Conservation (phyloP, 1,140 invertebrate genomes). For the Phthorimaea operculella region DNA sequence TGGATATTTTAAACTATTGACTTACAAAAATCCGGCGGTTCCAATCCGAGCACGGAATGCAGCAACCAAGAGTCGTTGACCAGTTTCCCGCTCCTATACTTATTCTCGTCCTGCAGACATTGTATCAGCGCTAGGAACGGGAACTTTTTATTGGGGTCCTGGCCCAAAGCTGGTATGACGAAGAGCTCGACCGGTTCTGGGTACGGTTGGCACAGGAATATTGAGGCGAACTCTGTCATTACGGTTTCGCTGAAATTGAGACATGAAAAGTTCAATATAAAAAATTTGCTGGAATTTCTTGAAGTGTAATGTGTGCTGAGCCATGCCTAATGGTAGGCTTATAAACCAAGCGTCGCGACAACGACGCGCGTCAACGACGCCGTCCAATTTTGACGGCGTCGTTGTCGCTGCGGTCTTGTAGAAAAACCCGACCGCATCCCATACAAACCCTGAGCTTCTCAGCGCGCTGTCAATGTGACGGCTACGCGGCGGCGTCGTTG, state of each 20-base stretch:
- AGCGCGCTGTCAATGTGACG: too few relatives aligned
- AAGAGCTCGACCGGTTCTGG: conserved; percentile 70
- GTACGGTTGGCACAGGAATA: conserved; percentile 67
- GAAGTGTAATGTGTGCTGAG: too few relatives aligned
- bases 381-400: too few relatives aligned
- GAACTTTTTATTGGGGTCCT: conserved; percentile 52
- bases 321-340: too few relatives aligned
- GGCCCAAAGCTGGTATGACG: conserved; percentile 67
- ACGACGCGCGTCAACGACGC: too few relatives aligned
- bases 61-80: conserved; percentile 60
- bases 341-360: too few relatives aligned
- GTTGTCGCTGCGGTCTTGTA: too few relatives aligned
- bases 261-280: too few relatives aligned
- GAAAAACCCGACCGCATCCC: too few relatives aligned
- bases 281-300: too few relatives aligned
- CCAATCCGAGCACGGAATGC: conserved; percentile 73
- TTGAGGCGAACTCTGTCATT: conserved; percentile 61
- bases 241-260: conserved; percentile 52
- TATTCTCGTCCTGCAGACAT: conserved; percentile 35
- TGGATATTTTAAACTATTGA: conserved; percentile 8
- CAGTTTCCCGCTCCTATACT: conserved; percentile 33
- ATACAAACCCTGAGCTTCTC: too few relatives aligned
- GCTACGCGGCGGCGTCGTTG: too few relatives aligned
- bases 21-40: conserved; percentile 74
- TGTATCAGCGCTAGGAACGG: conserved; percentile 65